Conservation (phyloP, 2,113 vertebrate genomes). For the Xyliphius kryptos region DNA sequence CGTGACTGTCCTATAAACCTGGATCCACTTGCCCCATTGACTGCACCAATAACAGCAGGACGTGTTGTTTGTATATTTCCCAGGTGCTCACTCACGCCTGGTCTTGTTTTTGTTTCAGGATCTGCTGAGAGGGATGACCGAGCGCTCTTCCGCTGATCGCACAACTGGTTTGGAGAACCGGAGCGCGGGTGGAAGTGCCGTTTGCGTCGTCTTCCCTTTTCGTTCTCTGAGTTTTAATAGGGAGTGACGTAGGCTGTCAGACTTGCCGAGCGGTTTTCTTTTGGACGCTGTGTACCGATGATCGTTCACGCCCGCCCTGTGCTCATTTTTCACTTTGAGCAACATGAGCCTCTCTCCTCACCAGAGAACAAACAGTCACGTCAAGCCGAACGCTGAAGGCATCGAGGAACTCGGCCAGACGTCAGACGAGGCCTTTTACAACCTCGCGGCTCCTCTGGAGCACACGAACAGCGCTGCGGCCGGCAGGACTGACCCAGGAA, state of each 20-base stretch:
- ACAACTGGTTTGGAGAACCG: conserved; percentile 49
- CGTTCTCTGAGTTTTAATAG: conserved; percentile 13
- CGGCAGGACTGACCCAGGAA: conserved; percentile 27
- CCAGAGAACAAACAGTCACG: conserved; percentile 64
- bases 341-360: conserved; percentile 93
- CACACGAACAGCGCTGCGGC: conserved; percentile 58
- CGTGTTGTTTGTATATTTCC: not conserved
- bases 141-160: conserved; percentile 47
- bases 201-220: conserved; percentile 51
- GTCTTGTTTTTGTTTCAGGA: conserved; percentile 44
- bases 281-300: conserved; percentile 7
- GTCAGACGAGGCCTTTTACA: conserved; percentile 75
- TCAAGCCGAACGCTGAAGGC: conserved; percentile 67
- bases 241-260: conserved; percentile 14
- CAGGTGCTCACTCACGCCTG: conserved; percentile 23
- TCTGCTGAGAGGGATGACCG: conserved; percentile 49
- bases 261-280: conserved; percentile 16
- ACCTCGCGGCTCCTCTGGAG: conserved; percentile 71
- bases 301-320: conserved; percentile 26
- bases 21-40: no score
- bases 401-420: conserved; percentile 77
- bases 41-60: no score
- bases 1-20: no score
- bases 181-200: conserved; percentile 45
- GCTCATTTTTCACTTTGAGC: conserved; percentile 37